phyloP scores from a whole-genome alignment of 2,113 vertebrate species.

The Phyllopteryx taeniolatus region DNA sequence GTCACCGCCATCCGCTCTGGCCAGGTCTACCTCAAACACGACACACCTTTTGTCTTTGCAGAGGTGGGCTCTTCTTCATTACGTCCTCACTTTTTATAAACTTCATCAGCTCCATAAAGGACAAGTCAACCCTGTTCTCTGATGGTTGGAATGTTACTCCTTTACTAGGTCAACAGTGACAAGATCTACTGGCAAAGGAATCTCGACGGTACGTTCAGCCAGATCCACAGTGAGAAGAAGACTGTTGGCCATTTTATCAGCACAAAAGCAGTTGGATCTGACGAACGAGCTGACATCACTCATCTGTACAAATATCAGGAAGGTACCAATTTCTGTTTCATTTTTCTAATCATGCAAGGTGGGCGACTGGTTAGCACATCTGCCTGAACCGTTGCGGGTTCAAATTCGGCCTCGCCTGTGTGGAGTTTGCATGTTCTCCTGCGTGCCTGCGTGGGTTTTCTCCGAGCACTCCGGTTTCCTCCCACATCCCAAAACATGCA shows the following conservation, averaged over 20 bases:
- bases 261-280: conserved; percentile 83
- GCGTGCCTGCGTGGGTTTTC: no score
- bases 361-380: no score
- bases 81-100: background rate
- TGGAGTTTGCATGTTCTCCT: no score
- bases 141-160: conserved; percentile 7
- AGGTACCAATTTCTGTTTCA: conserved; percentile 62
- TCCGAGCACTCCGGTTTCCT: no score
- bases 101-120: background rate
- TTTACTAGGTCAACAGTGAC: conserved; percentile 78
- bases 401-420: no score
- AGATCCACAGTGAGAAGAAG: conserved; percentile 81
- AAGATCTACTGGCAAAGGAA: conserved; percentile 86
- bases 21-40: conserved; percentile 84
- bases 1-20: conserved; percentile 83
- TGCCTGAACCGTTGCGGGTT: no score
- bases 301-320: conserved; percentile 82
- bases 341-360: background rate
- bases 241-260: conserved; percentile 82
- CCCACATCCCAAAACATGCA: no score
- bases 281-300: conserved; percentile 77
- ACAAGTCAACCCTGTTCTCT: background rate
- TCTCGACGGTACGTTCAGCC: conserved; percentile 74
- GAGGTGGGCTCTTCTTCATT: conserved; percentile 70
- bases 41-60: conserved; percentile 85